phyloP scores from a whole-genome alignment of 2,113 vertebrate genomes.

The Poeciliopsis prolifica region DNA sequence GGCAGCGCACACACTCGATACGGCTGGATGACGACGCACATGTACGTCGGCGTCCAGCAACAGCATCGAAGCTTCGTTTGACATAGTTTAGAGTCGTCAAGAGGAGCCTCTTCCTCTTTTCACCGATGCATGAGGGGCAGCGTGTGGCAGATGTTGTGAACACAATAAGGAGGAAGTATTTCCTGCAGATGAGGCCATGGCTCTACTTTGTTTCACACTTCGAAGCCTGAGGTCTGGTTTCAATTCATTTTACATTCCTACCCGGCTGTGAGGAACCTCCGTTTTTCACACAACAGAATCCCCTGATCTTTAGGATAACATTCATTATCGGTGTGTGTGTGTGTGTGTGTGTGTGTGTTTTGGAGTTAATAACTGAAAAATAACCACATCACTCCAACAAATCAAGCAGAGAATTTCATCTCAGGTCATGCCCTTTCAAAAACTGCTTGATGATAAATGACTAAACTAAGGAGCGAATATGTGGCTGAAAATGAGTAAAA shows the following conservation, averaged over 20 bases:
- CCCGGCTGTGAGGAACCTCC: slow-evolving; percentile 5
- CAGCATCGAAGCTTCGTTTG: not conserved
- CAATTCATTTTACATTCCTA: slow-evolving; percentile 20
- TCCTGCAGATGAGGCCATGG: slow-evolving; percentile 43
- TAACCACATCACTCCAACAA: not conserved
- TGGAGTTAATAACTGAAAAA: not conserved
- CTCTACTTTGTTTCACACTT: slow-evolving; percentile 16
- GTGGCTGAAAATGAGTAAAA: not conserved
- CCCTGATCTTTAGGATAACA: not conserved
- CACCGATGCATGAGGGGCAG: slow-evolving; percentile 22
- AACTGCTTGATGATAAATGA: too few relatives aligned
- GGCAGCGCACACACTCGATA: slow-evolving; percentile 10
- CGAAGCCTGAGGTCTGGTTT: slow-evolving; percentile 31
- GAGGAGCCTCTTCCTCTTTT: slow-evolving; percentile 42
- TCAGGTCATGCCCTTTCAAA: not conserved
- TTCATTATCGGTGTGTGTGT: not conserved
- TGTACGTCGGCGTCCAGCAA: not conserved
- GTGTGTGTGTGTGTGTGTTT: not conserved
- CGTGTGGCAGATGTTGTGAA: slow-evolving; percentile 40
- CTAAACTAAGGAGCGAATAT: not conserved
- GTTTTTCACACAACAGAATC: slow-evolving; percentile 16
- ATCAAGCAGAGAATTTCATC: not conserved
- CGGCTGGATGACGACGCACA: not conserved
- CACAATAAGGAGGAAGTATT: slow-evolving; percentile 29
- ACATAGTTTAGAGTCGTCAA: slow-evolving; percentile 16